Percentiles rank a stretch among this genome's conserved stretches.
These are phyloP conservation scores for Aplocera efformata DNA, from an alignment of 2,888 invertebrate genomes.

Conservation along the genomic window DNA sequence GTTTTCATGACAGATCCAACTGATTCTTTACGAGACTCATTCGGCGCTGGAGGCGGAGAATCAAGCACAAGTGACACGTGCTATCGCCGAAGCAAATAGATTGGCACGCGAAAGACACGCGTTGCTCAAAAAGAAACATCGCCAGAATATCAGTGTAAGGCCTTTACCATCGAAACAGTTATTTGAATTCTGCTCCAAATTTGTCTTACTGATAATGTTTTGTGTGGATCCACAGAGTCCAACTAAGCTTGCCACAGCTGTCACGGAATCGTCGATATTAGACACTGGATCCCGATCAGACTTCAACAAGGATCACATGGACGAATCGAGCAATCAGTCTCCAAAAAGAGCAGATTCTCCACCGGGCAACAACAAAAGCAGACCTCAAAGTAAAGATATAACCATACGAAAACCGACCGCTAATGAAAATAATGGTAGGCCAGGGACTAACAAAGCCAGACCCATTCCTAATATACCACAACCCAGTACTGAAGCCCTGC, in stretches of 20 bases:
- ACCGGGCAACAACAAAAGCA: constrained; percentile 37
- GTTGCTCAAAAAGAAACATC: constrained; percentile 59
- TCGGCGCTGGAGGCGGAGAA: constrained; percentile 89
- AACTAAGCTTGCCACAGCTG: constrained; percentile 43
- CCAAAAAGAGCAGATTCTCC: constrained; percentile 33
- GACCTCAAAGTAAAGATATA: constrained; percentile 33
- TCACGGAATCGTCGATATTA: constrained; percentile 43
- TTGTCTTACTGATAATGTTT: neutral
- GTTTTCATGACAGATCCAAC: constrained; percentile 81
- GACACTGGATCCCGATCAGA: constrained; percentile 44
- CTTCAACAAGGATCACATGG: constrained; percentile 37
- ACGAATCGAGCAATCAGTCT: constrained; percentile 31
- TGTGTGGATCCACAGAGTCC: constrained; percentile 41
- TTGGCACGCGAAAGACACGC: constrained; percentile 85
- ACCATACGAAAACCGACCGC: constrained; percentile 46
- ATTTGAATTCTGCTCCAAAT: neutral
- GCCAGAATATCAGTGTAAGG: constrained; percentile 37
- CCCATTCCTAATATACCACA: constrained; percentile 54
- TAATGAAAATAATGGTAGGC: constrained; percentile 32
- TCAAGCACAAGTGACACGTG: constrained; percentile 84
- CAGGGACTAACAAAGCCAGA: constrained; percentile 51
- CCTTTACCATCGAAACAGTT: neutral
- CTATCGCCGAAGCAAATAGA: constrained; percentile 85
- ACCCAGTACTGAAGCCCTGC: constrained; percentile 36
- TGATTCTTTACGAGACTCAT: constrained; percentile 90